Base-by-base conservation (phyloP, 2,797 vertebrate genomes). In the Siniperca scherzeri region DNA sequence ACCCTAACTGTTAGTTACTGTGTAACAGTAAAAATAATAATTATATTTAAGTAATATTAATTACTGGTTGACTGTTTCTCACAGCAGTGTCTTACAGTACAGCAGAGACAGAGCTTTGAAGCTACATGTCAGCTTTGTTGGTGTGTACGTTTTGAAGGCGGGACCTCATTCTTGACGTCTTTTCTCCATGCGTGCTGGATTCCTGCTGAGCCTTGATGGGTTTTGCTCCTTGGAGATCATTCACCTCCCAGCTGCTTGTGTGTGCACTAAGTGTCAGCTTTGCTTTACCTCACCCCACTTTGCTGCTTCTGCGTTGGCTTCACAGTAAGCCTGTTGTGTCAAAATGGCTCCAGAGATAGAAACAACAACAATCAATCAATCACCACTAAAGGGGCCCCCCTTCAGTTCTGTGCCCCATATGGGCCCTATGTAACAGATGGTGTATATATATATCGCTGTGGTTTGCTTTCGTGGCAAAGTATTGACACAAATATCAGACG, bases 211-310 rank as follows among this genome's bases (percentile, higher is more conserved):
- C 42, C 77, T 33, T 44, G 46, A 48, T 55, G 25, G 27, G 52
- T 64, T 83, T 80, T 70, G n/a, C 78, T 85, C 64, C 61, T 82
- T 21, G 56, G 70, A 84, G 80, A 80, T 67, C 55, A 33, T 65
- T 92, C 76, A 84, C 50, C 83, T 90, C 76, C 71, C 85, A 88
- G 85, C 77, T 89, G 87, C 38, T 9, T 0, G 16, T 70, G 17
- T 67, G 42, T 50, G 67, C 61, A 64, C 27, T 5, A 52, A 77
- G 62, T 87, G 89, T 91, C 89, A 53, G 62, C 77, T 86, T 74
- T 78, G 86, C 82, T 92, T 87, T 85, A 77, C 68, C 66, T 91
- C 90, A 86, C 19, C 50, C 3, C 12, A 19, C 64, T 80, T 36
- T 65, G 55, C 56, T 59, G 70, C 67, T 74, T 68, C 70, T 52